Conservation (phyloP, 2,888 invertebrate species). For the Lochmaea capreae region DNA sequence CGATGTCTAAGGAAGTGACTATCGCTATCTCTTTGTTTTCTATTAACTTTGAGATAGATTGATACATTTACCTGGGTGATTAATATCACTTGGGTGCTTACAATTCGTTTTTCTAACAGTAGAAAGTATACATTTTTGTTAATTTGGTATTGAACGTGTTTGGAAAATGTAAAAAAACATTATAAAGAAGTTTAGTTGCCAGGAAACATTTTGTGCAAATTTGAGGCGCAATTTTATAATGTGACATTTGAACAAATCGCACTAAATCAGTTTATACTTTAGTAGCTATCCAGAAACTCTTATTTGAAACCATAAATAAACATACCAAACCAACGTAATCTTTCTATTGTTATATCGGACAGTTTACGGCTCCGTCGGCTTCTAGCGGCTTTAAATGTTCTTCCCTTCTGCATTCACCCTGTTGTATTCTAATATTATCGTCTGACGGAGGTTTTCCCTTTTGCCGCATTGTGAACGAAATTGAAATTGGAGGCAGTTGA, state of each 20-base stretch:
- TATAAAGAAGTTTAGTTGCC: no score
- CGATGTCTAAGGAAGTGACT: no score
- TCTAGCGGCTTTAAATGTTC: slow-evolving; percentile 31
- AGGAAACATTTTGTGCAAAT: neutral
- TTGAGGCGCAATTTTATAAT: neutral
- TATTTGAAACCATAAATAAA: slow-evolving; percentile 50
- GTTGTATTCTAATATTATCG: slow-evolving; percentile 40
- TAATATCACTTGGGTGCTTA: no score
- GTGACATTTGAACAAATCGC: neutral
- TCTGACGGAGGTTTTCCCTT: slow-evolving; percentile 32
- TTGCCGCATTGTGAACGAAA: slow-evolving; percentile 41
- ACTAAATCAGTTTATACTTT: slow-evolving; percentile 19
- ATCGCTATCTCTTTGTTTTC: no score
- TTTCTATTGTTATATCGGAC: slow-evolving; percentile 53
- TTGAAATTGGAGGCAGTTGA: slow-evolving; percentile 39
- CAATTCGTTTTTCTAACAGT: no score
- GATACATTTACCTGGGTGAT: no score
- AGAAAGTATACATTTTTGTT: no score
- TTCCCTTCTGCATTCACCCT: slow-evolving; percentile 29
- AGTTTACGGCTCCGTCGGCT: slow-evolving; percentile 45
- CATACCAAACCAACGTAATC: slow-evolving; percentile 50
- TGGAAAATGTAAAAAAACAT: no score
- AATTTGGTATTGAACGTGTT: no score
- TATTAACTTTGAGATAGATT: no score
- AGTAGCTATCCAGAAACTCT: slow-evolving; percentile 32